Evolutionary conservation across 2,888 invertebrate species (phyloP), one percentile per base, ranked within the genome.

Genomic region (Perithous albicinctus): DNA sequence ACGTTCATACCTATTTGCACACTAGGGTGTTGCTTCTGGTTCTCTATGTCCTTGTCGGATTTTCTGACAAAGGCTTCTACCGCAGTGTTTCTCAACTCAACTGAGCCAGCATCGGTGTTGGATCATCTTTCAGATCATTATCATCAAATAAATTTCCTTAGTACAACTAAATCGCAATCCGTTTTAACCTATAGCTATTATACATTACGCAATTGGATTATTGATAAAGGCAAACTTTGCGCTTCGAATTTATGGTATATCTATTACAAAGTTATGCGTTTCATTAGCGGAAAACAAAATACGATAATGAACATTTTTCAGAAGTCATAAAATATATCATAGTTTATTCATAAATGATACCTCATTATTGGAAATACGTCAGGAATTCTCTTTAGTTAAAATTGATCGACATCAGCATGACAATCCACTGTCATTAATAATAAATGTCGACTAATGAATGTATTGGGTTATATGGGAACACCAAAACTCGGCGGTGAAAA

Each of bases 1-100:
- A 38, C 29, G 41, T 29, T 46, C 18, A 5, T 38, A 48, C 32
- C 66, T 48, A 48, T 10, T 64, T 67, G 46, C 59, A 67, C 46
- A 59, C 20, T 20, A 26, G 29, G 48, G 35, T 7, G 23, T 59
- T 35, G 43, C 51, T 41, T 74, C 51, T 29, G 32, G 8, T 46
- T 61, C 46, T 26, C 23, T n/a, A 1, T 35, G 38, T 38, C 38
- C 63, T 35, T 38, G 26, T 15, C 29, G 43, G 32, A 26, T 26
- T 64, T 74, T 32, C 46, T 23, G 23, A 35, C 18, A 59, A 32
- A 48, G 6, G 35, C 46, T n/a, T n/a, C 32, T 10, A 48, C 26
- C 23, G 26, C 23, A 43, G 46, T 23, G 32, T 64, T 54, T 70
- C 63, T 23, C 48, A 32, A 54, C 54, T 70, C 12, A 4, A 41